phyloP scores from a whole-genome alignment of 1,140 invertebrate species.

The Amphibalanus amphitrite region DNA sequence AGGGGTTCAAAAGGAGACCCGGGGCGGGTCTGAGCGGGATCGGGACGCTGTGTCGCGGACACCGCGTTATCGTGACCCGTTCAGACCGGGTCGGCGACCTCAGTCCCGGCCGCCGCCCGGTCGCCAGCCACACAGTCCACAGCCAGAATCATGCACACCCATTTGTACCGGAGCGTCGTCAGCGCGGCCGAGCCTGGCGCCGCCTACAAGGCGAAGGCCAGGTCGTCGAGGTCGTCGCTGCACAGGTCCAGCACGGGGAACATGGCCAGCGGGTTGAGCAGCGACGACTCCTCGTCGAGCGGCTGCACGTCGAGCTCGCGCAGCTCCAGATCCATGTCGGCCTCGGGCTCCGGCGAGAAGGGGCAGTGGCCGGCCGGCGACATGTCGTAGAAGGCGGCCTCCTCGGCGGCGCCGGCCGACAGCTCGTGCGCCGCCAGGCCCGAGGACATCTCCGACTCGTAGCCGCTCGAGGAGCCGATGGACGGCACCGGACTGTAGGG shows the following conservation, averaged over 20 bases:
- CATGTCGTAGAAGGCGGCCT: neutral
- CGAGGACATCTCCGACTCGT: neutral
- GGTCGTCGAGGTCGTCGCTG: neutral
- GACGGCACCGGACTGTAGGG: neutral
- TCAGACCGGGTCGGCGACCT: too few species aligned
- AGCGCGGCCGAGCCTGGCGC: too few species aligned
- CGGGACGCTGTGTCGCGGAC: too few species aligned
- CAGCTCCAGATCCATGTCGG: neutral
- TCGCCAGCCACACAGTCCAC: too few species aligned
- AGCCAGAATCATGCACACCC: too few species aligned
- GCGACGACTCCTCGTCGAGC: neutral
- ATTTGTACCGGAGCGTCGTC: too few species aligned
- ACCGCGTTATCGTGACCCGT: too few species aligned
- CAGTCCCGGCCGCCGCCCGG: too few species aligned
- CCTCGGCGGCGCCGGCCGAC: too few species aligned
- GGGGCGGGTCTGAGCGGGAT: too few species aligned
- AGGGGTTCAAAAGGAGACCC: too few species aligned
- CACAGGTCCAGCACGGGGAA: neutral
- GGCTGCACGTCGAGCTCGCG: neutral
- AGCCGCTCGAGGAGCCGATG: neutral
- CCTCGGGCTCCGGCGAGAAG: neutral
- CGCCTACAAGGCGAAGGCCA: neutral
- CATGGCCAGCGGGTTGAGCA: slow-evolving; percentile 1
- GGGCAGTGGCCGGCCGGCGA: neutral
- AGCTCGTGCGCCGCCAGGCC: neutral